Conservation (phyloP, 53 echinoderm and acorn worm species). For the Astropecten irregularis region DNA sequence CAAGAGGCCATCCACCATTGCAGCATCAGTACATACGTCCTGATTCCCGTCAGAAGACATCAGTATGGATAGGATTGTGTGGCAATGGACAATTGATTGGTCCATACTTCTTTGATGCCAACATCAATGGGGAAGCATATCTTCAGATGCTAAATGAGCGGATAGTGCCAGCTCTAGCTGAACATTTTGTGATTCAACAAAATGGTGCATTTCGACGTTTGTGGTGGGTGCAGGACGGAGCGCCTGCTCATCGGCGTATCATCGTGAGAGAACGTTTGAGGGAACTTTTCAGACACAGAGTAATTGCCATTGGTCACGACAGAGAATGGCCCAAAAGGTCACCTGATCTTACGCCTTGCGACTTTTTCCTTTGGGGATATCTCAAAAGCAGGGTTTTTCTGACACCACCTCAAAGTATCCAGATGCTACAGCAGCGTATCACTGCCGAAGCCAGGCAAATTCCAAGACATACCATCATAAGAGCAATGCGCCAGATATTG, state of each 20-base stretch:
- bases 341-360: conserved; percentile 53
- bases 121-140: conserved; percentile 38
- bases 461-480: too few relatives aligned
- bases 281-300: conserved; percentile 36
- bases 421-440: not conserved
- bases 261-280: conserved; percentile 16
- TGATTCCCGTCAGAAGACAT: conserved; percentile 16
- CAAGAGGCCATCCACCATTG: conserved; percentile 4
- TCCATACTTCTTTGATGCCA: conserved; percentile 28
- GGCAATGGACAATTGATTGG: conserved; percentile 51
- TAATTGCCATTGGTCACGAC: conserved; percentile 31
- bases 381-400: not conserved
- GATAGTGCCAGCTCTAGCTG: conserved; percentile 11
- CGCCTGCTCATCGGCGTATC: conserved; percentile 34
- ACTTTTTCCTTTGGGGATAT: conserved; percentile 34
- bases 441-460: not conserved
- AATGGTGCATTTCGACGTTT: conserved; percentile 41
- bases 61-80: conserved; percentile 47
- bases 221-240: conserved; percentile 65
- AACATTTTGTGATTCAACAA: not conserved
- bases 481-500: too few relatives aligned
- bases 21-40: conserved; percentile 4
- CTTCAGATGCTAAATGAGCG: conserved; percentile 33
- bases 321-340: conserved; percentile 56
- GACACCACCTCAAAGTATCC: not conserved